Evolutionary conservation across 2,888 invertebrate genomes (phyloP), one percentile per base, ranked within the genome.

Genomic region (Drosophila quasianomalipes): DNA sequence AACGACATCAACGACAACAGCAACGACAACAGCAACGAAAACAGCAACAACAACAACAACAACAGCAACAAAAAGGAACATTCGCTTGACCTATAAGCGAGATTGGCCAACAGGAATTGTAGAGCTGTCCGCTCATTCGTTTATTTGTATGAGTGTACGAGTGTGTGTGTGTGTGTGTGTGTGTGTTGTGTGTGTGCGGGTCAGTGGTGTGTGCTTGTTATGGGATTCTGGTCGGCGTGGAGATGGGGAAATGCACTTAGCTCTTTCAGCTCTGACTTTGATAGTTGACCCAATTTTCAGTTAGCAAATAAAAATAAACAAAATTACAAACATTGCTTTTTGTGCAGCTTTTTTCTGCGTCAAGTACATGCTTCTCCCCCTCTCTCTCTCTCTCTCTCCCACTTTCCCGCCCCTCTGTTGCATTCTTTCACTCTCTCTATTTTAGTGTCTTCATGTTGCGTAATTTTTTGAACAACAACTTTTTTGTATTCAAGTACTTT

Each of bases 281-380:
- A 87, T 89, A 87, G 89, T 89, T 87, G 90, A 87, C 89, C 89
- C 70, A 89, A 83, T 89, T 87, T 86, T 64, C 64, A 79, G 77
- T 72, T 76, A 74, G 74, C 66, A 79, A 83, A 85, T 72, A 83
- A 81, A 82, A 74, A 68, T 71, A 78, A 82, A 72, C 31, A 62
- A 71, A 83, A 84, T 85, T 75, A 66, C 85, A 83, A 84, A 85
- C 81, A 68, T 76, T 63, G 70, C 49, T 61, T 66, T 74, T 55
- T 70, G 66, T 70, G 64, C 66, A 30, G 62, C 63, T 72, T 31
- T 65, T 79, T 79, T 76, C 47, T 79, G 83, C 83, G 71, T 83
- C 81, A 79, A 85, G 88, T 87, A 74, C 51, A 70, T 66, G 47
- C 65, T 69, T 47, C 57, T 41, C 55, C 63, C 47, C 53, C 35